Evolutionary conservation across 1,140 invertebrate genomes (phyloP).

Genomic region (Acromyrmex charruanus): DNA sequence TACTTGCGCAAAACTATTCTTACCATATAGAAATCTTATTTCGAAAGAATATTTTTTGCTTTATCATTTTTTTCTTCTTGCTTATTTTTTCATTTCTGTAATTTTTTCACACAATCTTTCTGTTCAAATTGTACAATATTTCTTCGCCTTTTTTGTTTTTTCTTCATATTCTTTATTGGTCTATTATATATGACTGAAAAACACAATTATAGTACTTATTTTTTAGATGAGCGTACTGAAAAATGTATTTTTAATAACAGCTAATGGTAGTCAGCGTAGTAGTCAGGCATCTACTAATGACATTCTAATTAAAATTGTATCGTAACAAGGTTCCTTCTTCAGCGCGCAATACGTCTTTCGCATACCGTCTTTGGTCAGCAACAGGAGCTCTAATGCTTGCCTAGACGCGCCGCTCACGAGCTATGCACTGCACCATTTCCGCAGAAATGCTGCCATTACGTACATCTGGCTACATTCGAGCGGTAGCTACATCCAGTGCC

Average conservation of each 20-base stretch:
- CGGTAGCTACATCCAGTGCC: conserved; percentile 55
- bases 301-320: conserved; percentile 54
- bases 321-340: conserved; percentile 37
- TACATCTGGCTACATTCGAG: conserved; percentile 64
- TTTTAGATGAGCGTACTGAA: background rate
- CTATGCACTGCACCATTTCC: conserved; percentile 60
- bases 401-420: conserved; percentile 53
- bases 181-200: background rate
- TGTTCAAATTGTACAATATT: background rate
- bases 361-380: conserved; percentile 58
- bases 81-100: background rate
- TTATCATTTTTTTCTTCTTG: background rate
- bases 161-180: background rate
- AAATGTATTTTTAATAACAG: background rate
- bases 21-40: background rate
- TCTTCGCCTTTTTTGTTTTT: too few species aligned
- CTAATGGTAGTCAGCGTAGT: background rate
- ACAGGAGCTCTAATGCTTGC: conserved; percentile 54
- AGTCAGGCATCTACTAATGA: conserved; percentile 26
- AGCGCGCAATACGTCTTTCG: conserved; percentile 47
- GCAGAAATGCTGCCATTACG: conserved; percentile 63
- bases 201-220: background rate
- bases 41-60: background rate
- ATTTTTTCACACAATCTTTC: background rate
- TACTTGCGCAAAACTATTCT: too few species aligned